Base-by-base conservation (phyloP, 1,140 invertebrate species). In the Dinoponera quadriceps region DNA sequence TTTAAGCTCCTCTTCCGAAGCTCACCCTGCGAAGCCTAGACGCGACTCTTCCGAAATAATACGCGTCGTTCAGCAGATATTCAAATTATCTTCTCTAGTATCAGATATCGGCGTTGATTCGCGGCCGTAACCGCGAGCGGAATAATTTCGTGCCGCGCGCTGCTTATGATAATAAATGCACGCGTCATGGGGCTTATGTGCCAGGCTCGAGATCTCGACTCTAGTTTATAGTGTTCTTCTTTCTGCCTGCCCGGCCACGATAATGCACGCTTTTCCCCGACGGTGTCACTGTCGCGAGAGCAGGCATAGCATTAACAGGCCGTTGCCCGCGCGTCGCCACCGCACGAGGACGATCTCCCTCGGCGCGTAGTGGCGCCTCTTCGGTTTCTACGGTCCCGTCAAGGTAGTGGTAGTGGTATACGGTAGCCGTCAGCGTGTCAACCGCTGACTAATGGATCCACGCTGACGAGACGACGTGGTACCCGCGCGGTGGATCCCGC, bases 281-380 rank as follows among this genome's bases (percentile, higher is more conserved):
- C 85, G 60, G 75, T 88, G 88, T 89, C 87, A 88, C 88, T 69
- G 81, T 80, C 69, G 88, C 75, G 71, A 69, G 72, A 85, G 14
- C 48, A 86, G 90, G 92, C 92, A 93, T 93, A 92, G 87, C 92
- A 93, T 93, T 93, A 93, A 92, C 89, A 92, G 92, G 91, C 90
- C 91, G 88, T 93, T 93, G 91, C 89, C 91, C 92, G 91, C 85
- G 74, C 86, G 81, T 87, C 75, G 73, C 81, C 83, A 75, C 66
- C 84, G 71, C 59, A 80, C 85, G 82, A 73, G 57, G 84, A 77
- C 82, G 54, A 75, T 74, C 81, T 14, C 25, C 49, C 18, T 18
- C 48, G 68, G 55, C 65, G 44, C 54, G 25, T 33, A 51, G 49
- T 75, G 48, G 63, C 69, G 63, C 66, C 75, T 71, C 65, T 20